Base-by-base conservation (phyloP, 2,797 vertebrate genomes). In the Cichlasoma orientale region DNA sequence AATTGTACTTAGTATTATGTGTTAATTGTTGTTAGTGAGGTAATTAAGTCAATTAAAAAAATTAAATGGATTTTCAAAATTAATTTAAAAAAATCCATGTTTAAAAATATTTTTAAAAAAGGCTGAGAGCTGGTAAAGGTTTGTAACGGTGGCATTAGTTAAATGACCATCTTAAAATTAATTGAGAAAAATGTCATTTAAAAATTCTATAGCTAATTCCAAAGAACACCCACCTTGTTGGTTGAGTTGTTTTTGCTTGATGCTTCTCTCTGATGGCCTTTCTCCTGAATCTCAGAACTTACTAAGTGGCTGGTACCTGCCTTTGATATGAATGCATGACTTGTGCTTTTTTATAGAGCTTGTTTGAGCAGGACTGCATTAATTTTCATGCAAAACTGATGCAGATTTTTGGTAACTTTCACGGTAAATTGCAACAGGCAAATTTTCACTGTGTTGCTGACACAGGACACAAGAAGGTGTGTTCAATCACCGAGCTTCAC, bases 381-480 rank as follows among this genome's bases (percentile, higher is more conserved):
- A n/a, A 21, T 54, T 54, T 71, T n/a, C 66, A 53, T 71, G 68
- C 8, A 31, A 69, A 31, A 31, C 19, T 31, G 11, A 7, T 2
- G n/a, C 1, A 38, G 21, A 71, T 54, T 54, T 25, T 71, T 8
- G 18, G 13, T 36, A 55, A 71, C 14, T 71, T 55, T 55, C 69
- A 71, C 31, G 1, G 69, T 71, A 55, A 71, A 71, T 71, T 71
- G 53, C 31, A 36, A 5, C 7, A 71, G 31, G 52, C 21, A 71
- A 54, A 71, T 71, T 0, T 55, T 36, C 13, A n/a, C 21, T 53
- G 3, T 16, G 12, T 31, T 53, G 13, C 31, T 55, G 21, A 31
- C 27, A 52, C 5, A 3, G 1, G 4, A 63, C 4, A 25, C n/a
- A 41, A 41, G 21, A 41, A 10, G 33, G 9, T 63, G 7, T 44